A percentile compares a stretch with the other conserved stretches of the same genome.
These are phyloP conservation scores for Argopecten irradians DNA, from an alignment of 1,140 invertebrate species.

Conservation along the genomic window DNA sequence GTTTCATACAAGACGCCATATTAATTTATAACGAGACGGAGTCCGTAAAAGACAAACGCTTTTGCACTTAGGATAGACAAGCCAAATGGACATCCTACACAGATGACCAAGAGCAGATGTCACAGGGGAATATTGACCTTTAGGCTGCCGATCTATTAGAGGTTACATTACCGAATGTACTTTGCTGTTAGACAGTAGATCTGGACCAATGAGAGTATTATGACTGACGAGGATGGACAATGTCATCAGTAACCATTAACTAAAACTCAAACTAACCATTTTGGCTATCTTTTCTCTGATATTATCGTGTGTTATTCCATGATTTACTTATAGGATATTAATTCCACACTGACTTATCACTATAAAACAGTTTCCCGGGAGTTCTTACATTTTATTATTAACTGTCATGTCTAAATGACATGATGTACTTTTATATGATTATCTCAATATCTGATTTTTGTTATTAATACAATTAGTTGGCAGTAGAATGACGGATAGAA, in stretches of 20 bases:
- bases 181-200: no score
- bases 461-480: background rate
- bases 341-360: background rate
- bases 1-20: no score
- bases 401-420: background rate
- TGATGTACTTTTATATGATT: background rate
- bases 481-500: no score
- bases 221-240: background rate
- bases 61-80: background rate
- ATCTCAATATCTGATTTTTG: background rate
- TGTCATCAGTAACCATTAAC: background rate
- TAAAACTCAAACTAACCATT: no score
- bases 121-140: no score
- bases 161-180: no score
- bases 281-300: no score
- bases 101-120: background rate
- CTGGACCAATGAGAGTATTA: background rate
- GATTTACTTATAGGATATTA: no score
- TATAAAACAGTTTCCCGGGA: background rate
- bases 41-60: no score
- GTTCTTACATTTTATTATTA: background rate
- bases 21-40: no score
- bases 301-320: background rate
- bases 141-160: no score
- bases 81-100: background rate